Conservation (phyloP, 2,113 vertebrate genomes). For the Pterocles burchelli region DNA sequence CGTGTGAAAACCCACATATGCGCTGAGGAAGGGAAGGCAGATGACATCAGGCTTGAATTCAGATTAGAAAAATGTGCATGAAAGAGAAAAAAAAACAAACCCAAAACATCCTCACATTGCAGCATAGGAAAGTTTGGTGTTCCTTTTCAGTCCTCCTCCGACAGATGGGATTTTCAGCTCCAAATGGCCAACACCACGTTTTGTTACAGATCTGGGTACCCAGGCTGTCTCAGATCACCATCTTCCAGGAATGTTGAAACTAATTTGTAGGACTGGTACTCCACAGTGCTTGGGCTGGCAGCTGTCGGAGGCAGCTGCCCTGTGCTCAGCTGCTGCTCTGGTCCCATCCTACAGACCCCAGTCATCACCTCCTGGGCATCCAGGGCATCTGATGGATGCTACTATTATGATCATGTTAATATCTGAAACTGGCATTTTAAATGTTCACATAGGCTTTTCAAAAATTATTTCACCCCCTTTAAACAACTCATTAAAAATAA, state of each 20-base stretch:
- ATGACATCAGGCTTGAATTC: conserved; percentile 13
- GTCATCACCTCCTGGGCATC: rapidly evolving
- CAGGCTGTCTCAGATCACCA: background rate
- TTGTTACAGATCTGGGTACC: background rate
- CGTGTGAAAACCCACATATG: background rate
- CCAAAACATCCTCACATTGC: background rate
- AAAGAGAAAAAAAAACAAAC: background rate
- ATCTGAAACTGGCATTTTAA: background rate
- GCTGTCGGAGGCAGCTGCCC: background rate
- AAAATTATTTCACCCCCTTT: background rate
- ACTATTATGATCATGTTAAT: background rate
- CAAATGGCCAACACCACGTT: rapidly evolving
- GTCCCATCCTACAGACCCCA: background rate
- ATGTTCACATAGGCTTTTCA: background rate
- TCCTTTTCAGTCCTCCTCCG: background rate
- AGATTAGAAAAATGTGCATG: conserved; percentile 16
- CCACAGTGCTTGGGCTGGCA: background rate
- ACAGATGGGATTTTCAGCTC: background rate
- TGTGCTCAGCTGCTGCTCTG: background rate
- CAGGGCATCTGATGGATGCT: background rate
- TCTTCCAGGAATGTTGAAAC: background rate
- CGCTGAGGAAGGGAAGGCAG: background rate
- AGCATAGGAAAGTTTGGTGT: background rate
- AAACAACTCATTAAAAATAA: background rate
- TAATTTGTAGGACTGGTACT: background rate